Evolutionary conservation across 2,888 invertebrate species (phyloP).

Genomic region (Drosophila mercatorum): DNA sequence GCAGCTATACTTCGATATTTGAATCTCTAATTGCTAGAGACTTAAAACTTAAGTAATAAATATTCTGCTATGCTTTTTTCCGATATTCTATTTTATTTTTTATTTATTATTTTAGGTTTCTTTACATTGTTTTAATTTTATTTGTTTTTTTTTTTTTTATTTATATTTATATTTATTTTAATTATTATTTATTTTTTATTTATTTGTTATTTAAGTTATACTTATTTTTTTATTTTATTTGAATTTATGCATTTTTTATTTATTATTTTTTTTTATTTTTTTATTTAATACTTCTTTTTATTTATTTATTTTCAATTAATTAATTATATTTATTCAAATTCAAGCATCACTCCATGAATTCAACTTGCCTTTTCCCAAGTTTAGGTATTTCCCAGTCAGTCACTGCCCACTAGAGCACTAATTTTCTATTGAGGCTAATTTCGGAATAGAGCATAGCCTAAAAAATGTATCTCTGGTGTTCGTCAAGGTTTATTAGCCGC

Average conservation of each 20-base stretch:
- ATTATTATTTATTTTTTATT: not conserved
- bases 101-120: not conserved
- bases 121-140: too few relatives aligned
- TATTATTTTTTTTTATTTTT: not conserved
- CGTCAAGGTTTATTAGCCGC: conserved; percentile 45
- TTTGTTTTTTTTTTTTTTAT: not conserved
- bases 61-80: too few relatives aligned
- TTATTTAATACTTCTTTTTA: not conserved
- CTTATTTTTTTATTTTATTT: too few relatives aligned
- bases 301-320: not conserved
- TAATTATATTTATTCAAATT: not conserved
- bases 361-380: rapidly evolving
- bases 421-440: conserved; percentile 49
- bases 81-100: too few relatives aligned
- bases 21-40: not conserved
- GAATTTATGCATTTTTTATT: not conserved
- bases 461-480: conserved; percentile 32
- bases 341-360: not conserved
- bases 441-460: conserved; percentile 30
- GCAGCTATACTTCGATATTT: not conserved
- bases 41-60: too few relatives aligned
- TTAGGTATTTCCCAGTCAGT: not conserved
- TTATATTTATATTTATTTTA: too few relatives aligned
- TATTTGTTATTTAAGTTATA: not conserved
- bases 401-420: not conserved